Percentiles rank a stretch among this genome's conserved stretches.
These are phyloP conservation scores for Lepidurus apus DNA, from an alignment of 1,140 invertebrate species.

Conservation along the genomic window DNA sequence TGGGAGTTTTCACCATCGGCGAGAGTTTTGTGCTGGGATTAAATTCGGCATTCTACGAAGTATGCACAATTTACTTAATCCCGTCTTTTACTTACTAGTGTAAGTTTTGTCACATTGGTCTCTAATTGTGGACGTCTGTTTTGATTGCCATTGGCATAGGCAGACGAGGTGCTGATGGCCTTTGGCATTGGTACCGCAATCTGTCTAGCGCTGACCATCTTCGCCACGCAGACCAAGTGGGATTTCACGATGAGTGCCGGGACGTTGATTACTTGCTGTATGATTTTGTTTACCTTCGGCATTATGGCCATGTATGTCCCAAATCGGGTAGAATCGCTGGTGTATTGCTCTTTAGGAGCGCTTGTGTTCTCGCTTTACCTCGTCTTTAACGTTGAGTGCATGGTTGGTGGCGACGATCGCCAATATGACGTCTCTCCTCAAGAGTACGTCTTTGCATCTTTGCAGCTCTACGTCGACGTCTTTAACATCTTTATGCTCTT, in stretches of 20 bases:
- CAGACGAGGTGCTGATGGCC: constrained; percentile 45
- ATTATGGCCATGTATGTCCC: constrained; percentile 48
- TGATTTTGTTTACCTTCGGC: constrained; percentile 52
- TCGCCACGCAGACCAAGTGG: constrained; percentile 48
- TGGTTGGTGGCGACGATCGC: constrained; percentile 53
- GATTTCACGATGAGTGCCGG: constrained; percentile 51
- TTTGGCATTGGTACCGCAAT: constrained; percentile 47
- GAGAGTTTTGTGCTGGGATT: constrained; percentile 71
- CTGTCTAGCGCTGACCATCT: constrained; percentile 50
- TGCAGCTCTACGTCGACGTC: constrained; percentile 80
- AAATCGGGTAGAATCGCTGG: constrained; percentile 40
- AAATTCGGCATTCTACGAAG: constrained; percentile 39
- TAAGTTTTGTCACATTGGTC: not conserved
- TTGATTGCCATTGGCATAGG: constrained; percentile 29
- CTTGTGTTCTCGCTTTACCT: constrained; percentile 52
- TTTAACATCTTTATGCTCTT: constrained; percentile 80
- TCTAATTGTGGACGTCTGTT: too few relatives aligned
- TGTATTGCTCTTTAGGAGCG: constrained; percentile 50
- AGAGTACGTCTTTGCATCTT: constrained; percentile 70
- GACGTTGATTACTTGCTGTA: constrained; percentile 47
- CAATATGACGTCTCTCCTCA: constrained; percentile 57
- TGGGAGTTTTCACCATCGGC: constrained; percentile 52
- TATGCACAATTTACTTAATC: constrained; percentile 27
- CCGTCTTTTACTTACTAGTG: not conserved
- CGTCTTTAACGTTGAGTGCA: constrained; percentile 56